phyloP scores from a whole-genome alignment of 2,113 vertebrate genomes.

The Lathamus discolor region DNA sequence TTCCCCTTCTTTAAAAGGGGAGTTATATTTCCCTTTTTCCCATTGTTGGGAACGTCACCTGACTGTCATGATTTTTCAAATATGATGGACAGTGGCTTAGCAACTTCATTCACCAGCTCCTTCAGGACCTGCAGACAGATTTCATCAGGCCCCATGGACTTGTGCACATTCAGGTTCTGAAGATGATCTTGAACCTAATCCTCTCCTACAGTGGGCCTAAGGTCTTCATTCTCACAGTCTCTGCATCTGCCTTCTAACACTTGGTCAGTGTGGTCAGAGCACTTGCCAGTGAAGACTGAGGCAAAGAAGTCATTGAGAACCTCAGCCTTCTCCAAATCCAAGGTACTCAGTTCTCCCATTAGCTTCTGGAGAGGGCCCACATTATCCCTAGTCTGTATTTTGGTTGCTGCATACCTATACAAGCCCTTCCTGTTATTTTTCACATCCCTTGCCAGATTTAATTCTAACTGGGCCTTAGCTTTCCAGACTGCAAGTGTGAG shows the following conservation, averaged over 20 bases:
- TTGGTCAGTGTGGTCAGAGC: neutral
- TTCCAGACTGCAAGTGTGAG: fast-evolving
- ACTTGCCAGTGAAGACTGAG: neutral
- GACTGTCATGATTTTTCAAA: no score
- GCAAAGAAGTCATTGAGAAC: neutral
- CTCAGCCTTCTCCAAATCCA: neutral
- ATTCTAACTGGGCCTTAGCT: neutral
- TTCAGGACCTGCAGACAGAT: no score
- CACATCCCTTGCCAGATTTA: neutral
- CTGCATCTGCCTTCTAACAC: neutral
- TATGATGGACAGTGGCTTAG: no score
- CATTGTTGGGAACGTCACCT: no score
- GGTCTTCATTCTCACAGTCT: neutral
- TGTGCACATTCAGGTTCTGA: no score
- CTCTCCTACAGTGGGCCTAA: no score
- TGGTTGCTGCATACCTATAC: neutral
- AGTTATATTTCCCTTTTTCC: no score
- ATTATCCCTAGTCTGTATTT: neutral
- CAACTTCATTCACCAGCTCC: no score
- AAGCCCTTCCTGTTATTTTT: neutral
- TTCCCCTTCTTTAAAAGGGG: no score
- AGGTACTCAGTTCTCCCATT: neutral
- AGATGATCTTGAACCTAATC: no score
- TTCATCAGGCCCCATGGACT: no score
- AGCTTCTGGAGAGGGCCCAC: neutral